Evolutionary conservation across 2,888 invertebrate species (phyloP).

Genomic region (Polydrusus tereticollis): DNA sequence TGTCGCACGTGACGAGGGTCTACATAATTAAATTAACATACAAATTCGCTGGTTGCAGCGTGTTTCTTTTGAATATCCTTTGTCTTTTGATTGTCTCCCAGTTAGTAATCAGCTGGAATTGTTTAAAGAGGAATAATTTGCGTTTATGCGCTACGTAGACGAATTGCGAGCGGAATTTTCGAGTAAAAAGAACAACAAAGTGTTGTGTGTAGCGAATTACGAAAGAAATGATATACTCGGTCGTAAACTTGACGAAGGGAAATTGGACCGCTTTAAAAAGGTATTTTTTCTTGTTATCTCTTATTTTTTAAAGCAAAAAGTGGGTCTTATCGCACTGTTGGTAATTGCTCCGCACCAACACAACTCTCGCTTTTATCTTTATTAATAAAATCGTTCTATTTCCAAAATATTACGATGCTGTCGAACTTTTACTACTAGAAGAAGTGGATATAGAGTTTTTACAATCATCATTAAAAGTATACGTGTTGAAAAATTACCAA

Average conservation of each 20-base stretch:
- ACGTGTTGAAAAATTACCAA: too few relatives aligned
- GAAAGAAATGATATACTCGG: conserved; percentile 1
- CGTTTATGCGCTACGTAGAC: conserved; percentile 19
- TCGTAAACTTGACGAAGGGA: conserved; percentile 4
- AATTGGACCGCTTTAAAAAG: not conserved
- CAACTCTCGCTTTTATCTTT: not conserved
- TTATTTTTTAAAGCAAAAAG: not conserved
- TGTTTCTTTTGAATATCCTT: conserved; percentile 41
- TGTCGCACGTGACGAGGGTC: conserved; percentile 54
- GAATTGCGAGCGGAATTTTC: conserved; percentile 18
- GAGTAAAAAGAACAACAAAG: conserved; percentile 7
- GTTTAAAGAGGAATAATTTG: conserved; percentile 37
- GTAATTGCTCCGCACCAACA: not conserved
- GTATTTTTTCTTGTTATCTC: not conserved
- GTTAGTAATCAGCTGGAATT: conserved; percentile 40
- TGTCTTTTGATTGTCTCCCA: conserved; percentile 42
- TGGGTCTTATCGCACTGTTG: not conserved
- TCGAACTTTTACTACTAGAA: too few relatives aligned
- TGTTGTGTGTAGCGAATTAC: not conserved
- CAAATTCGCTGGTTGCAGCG: conserved; percentile 44
- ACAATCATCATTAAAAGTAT: too few relatives aligned
- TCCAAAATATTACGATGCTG: too few relatives aligned
- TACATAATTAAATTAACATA: conserved; percentile 47
- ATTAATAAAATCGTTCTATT: too few relatives aligned
- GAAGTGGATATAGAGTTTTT: too few relatives aligned